Evolutionary conservation across 2,113 vertebrate genomes (phyloP).

Genomic region (Empidonax alnorum): DNA sequence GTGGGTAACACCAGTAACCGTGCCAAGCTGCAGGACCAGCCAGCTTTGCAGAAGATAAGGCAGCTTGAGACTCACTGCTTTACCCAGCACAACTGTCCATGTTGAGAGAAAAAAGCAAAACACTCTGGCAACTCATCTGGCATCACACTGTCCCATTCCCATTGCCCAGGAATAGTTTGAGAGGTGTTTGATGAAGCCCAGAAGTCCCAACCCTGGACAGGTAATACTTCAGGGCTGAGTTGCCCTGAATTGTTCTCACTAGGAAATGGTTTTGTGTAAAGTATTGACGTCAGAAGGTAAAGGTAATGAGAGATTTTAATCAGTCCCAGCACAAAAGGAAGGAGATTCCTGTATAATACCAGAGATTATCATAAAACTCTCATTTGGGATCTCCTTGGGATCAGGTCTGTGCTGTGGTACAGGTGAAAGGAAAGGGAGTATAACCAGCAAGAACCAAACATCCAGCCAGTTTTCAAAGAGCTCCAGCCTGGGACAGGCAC

Average conservation of each 20-base stretch:
- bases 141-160: neutral
- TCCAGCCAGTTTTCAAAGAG: neutral
- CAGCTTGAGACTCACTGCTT: neutral
- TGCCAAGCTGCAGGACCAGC: neutral
- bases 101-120: neutral
- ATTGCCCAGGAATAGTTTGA: neutral
- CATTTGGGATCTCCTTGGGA: neutral
- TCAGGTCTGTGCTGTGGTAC: neutral
- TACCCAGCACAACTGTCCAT: accelerated
- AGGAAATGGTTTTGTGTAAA: conserved; percentile 21
- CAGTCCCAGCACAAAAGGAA: neutral
- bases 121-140: neutral
- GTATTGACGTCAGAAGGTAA: neutral
- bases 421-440: neutral
- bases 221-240: neutral
- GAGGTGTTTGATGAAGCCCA: neutral
- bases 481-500: neutral
- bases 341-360: neutral
- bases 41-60: neutral
- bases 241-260: neutral
- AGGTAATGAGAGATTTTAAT: conserved; percentile 34
- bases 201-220: neutral
- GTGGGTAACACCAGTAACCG: neutral
- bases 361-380: neutral
- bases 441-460: neutral